Conservation (phyloP, 2,888 invertebrate species). For the Hemistola chrysoprasaria region DNA sequence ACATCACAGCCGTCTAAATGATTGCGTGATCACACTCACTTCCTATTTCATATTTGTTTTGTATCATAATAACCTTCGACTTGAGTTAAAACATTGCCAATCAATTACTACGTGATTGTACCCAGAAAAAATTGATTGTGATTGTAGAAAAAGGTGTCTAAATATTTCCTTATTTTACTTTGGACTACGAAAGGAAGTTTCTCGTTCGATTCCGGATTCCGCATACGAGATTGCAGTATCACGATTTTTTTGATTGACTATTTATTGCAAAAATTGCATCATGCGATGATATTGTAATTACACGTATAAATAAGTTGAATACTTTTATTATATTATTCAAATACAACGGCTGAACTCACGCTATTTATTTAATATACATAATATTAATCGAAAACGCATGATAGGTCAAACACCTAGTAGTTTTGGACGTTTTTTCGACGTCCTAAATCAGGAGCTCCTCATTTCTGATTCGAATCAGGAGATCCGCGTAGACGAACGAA, state of each 20-base stretch:
- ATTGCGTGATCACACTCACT: slow-evolving; percentile 22
- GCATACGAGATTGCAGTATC: slow-evolving; percentile 9
- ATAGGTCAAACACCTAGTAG: no score
- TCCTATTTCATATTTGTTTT: slow-evolving; percentile 22
- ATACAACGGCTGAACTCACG: no score
- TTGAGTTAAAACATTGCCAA: neutral
- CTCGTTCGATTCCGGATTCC: slow-evolving; percentile 11
- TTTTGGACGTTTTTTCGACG: no score
- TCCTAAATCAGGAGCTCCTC: no score
- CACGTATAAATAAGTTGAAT: no score
- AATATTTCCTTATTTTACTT: slow-evolving; percentile 20
- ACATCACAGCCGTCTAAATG: slow-evolving; percentile 8
- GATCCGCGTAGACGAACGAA: no score
- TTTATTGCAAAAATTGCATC: slow-evolving; percentile 6
- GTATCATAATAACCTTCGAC: neutral
- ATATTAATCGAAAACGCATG: no score
- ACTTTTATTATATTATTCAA: no score
- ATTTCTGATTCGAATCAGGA: no score
- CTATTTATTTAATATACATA: no score
- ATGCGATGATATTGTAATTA: no score
- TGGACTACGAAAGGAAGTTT: slow-evolving; percentile 11
- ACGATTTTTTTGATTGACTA: slow-evolving; percentile 12
- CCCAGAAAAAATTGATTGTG: no score
- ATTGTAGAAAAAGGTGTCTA: neutral
- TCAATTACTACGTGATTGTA: neutral